phyloP scores from a whole-genome alignment of 2,797 vertebrate genomes.

The Remorina albescens region DNA sequence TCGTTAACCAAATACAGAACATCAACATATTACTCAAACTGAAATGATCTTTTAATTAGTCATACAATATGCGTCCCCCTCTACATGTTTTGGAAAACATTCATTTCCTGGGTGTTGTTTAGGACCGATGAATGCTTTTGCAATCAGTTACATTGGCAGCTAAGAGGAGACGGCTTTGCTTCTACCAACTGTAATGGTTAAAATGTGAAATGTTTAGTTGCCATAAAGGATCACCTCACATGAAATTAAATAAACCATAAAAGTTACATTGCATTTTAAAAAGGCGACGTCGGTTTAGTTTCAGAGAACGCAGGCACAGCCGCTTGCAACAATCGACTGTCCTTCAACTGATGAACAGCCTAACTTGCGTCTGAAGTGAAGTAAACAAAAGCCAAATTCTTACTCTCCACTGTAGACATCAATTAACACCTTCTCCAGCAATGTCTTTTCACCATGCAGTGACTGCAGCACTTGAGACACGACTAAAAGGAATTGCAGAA shows the following conservation, averaged over 20 bases:
- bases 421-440: constrained; percentile 45
- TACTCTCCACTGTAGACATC: constrained; percentile 36
- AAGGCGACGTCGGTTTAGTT: not conserved
- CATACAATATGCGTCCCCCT: constrained; percentile 45
- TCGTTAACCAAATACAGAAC: constrained; percentile 71
- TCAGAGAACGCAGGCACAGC: constrained; percentile 7
- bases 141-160: constrained; percentile 11
- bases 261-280: constrained; percentile 4
- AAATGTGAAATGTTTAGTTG: constrained; percentile 9
- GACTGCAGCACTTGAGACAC: constrained; percentile 21
- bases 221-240: not conserved
- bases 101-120: constrained; percentile 63
- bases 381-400: constrained; percentile 31
- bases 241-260: not conserved
- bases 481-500: constrained; percentile 38
- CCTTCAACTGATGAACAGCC: constrained; percentile 38
- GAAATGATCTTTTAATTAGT: constrained; percentile 64
- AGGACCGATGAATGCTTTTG: constrained; percentile 57
- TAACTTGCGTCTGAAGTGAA: constrained; percentile 27
- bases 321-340: not conserved
- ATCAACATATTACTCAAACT: constrained; percentile 66
- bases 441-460: constrained; percentile 52
- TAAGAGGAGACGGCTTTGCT: constrained; percentile 3
- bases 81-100: constrained; percentile 47
- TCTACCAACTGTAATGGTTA: not conserved